Conservation (phyloP, 2,113 vertebrate species). For the Pseudorectes ferrugineus region DNA sequence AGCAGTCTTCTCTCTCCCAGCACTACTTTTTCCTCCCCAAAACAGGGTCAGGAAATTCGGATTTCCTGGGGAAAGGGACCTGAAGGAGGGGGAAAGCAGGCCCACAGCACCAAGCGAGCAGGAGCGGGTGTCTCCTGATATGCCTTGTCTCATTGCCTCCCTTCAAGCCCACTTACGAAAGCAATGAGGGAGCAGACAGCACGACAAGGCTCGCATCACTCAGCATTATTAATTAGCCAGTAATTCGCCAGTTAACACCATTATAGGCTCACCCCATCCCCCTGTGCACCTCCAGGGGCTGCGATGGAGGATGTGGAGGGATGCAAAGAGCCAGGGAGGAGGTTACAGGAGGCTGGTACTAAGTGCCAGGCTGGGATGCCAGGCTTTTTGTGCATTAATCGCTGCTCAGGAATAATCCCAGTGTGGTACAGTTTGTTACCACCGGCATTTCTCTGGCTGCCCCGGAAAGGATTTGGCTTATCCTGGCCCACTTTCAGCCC, state of each 20-base stretch:
- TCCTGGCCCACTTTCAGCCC: background rate
- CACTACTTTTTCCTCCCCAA: background rate
- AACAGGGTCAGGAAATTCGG: background rate
- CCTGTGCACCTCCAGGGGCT: background rate
- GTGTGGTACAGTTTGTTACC: background rate
- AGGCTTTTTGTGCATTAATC: background rate
- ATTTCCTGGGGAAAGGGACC: background rate
- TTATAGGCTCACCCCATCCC: background rate
- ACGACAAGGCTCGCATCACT: conserved; percentile 20
- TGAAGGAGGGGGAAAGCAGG: background rate
- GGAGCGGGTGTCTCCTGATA: background rate
- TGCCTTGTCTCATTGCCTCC: conserved; percentile 49
- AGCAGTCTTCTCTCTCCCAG: background rate
- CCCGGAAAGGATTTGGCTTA: background rate
- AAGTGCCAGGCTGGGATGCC: background rate
- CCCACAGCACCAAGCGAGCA: background rate
- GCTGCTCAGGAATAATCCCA: background rate
- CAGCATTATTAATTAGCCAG: conserved; percentile 54
- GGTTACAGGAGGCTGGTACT: background rate
- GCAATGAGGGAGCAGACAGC: conserved; percentile 65
- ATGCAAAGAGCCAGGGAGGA: background rate
- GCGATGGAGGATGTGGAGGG: background rate
- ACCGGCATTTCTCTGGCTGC: background rate
- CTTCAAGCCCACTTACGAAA: conserved; percentile 65
- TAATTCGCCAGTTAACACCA: conserved; percentile 22